A percentile compares a stretch with the other conserved stretches of the same genome.
phyloP scores from a whole-genome alignment of 2,888 invertebrate species.

The Cheilosia soror region DNA sequence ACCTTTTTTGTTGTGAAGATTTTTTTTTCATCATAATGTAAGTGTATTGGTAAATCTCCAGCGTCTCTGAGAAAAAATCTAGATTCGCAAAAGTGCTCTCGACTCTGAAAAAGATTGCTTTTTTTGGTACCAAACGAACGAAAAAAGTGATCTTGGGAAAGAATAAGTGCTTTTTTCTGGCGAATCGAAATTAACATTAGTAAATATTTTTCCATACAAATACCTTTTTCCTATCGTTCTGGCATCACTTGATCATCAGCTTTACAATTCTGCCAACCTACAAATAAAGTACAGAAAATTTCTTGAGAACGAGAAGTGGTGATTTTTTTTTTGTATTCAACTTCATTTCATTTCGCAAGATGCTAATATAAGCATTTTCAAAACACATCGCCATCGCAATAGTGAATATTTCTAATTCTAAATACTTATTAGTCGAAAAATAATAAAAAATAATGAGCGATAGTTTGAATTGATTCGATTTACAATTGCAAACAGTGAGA shows the following conservation, averaged over 20 bases:
- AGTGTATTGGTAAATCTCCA: too few species aligned
- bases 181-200: too few species aligned
- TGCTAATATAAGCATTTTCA: slow-evolving; percentile 69
- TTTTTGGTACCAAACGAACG: too few species aligned
- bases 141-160: too few species aligned
- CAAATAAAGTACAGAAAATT: slow-evolving; percentile 35
- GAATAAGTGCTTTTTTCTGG: too few species aligned
- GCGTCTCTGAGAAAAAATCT: too few species aligned
- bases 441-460: slow-evolving; percentile 33
- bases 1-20: too few species aligned
- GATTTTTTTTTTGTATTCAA: slow-evolving; percentile 67
- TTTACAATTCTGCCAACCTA: slow-evolving; percentile 37
- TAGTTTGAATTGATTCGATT: slow-evolving; percentile 41
- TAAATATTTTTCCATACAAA: background rate
- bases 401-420: slow-evolving; percentile 39
- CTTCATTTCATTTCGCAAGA: slow-evolving; percentile 68
- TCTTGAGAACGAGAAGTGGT: slow-evolving; percentile 58
- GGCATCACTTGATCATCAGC: background rate
- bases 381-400: slow-evolving; percentile 54
- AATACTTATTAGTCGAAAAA: slow-evolving; percentile 21
- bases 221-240: background rate
- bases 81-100: too few species aligned
- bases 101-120: too few species aligned
- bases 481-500: slow-evolving; percentile 31
- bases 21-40: too few species aligned